phyloP scores from a whole-genome alignment of 2,888 invertebrate genomes.

The Caenorhabditis becei region DNA sequence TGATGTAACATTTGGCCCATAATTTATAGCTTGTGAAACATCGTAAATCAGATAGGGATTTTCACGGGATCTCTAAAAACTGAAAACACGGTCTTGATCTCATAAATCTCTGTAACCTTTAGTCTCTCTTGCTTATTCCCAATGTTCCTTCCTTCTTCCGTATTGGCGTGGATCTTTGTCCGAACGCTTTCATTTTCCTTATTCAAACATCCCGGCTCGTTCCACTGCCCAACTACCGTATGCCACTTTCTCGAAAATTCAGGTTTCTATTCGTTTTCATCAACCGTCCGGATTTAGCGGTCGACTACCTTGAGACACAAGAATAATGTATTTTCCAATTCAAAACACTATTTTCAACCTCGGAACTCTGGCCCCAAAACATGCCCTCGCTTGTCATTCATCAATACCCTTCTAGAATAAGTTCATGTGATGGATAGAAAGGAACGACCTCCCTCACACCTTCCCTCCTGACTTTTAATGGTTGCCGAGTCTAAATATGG shows the following conservation, averaged over 20 bases:
- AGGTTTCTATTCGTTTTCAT: conserved; percentile 24
- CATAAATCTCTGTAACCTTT: neutral
- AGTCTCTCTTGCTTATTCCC: conserved; percentile 10
- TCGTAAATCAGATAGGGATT: conserved; percentile 20
- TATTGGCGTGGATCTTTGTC: neutral
- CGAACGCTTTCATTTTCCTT: conserved; percentile 34
- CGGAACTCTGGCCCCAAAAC: conserved; percentile 39
- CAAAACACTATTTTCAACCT: conserved; percentile 20
- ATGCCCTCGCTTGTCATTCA: conserved; percentile 43
- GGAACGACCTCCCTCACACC: conserved; percentile 24
- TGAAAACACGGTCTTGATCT: conserved; percentile 1
- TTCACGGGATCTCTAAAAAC: conserved; percentile 4
- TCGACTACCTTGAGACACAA: conserved; percentile 36
- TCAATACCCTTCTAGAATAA: conserved; percentile 53
- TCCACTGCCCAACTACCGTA: conserved; percentile 24
- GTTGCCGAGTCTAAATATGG: conserved; percentile 40
- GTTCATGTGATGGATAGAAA: conserved; percentile 31
- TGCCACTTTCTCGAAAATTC: conserved; percentile 33
- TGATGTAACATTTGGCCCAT: conserved; percentile 5
- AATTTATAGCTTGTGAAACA: conserved; percentile 9
- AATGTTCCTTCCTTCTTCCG: neutral
- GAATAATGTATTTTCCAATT: conserved; percentile 47
- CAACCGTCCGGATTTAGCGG: conserved; percentile 54
- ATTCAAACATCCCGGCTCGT: conserved; percentile 30
- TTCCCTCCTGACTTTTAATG: conserved; percentile 52